Evolutionary conservation across 2,113 vertebrate species (phyloP).

Genomic region (Chelonoidis abingdonii): DNA sequence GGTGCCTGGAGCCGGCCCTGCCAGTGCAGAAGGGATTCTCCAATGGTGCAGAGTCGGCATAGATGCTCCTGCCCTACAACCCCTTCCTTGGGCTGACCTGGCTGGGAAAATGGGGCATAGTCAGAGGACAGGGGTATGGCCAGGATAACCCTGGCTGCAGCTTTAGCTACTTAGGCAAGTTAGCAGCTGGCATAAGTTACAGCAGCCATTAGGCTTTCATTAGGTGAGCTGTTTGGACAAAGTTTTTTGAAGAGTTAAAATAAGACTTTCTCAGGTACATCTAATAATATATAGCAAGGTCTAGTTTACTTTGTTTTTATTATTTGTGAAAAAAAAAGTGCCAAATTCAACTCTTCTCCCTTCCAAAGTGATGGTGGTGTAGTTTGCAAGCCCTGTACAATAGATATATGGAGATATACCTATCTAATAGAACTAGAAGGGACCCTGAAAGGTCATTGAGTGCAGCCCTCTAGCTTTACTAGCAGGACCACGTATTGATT

Average conservation of each 20-base stretch:
- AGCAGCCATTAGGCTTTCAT: not conserved
- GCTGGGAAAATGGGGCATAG: no score
- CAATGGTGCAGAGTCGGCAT: no score
- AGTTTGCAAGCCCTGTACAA: not conserved
- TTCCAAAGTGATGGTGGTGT: not conserved
- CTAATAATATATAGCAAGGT: not conserved
- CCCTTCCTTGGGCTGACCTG: no score
- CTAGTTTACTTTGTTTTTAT: not conserved
- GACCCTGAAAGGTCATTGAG: no score
- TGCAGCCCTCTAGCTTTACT: no score
- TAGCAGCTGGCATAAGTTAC: not conserved
- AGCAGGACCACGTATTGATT: no score
- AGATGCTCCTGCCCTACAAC: no score
- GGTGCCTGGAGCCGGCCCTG: no score
- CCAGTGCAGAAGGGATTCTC: no score
- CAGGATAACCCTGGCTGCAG: not conserved
- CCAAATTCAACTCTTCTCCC: not conserved
- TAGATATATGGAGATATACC: not conserved
- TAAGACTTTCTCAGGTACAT: not conserved
- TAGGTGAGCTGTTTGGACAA: not conserved
- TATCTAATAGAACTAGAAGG: no score
- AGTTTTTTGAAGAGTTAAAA: not conserved
- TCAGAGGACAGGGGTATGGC: not conserved
- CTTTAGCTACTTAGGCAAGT: not conserved
- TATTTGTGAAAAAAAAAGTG: not conserved